Evolutionary conservation across 2,113 vertebrate species (phyloP).

Genomic region (Caranx ignobilis): DNA sequence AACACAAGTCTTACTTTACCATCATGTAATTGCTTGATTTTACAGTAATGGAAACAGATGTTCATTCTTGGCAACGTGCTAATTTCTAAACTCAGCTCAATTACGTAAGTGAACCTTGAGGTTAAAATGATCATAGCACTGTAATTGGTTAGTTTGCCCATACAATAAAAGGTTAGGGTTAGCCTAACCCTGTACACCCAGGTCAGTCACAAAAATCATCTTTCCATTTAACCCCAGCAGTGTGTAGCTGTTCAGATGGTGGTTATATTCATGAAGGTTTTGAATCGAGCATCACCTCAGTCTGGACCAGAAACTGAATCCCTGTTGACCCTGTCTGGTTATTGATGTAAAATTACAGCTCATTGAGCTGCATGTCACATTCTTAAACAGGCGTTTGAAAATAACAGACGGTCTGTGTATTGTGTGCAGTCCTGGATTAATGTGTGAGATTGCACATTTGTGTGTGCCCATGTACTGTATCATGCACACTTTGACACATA

Average conservation of each 20-base stretch:
- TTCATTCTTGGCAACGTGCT: not conserved
- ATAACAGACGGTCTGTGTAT: not conserved
- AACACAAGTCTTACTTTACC: not conserved
- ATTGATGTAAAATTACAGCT: not conserved
- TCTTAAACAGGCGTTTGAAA: not conserved
- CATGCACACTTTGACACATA: not conserved
- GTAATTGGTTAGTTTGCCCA: not conserved
- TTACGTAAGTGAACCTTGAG: not conserved
- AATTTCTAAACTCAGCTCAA: not conserved
- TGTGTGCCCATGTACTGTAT: not conserved
- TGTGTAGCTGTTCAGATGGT: not conserved
- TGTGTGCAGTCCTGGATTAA: not conserved
- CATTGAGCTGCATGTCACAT: not conserved
- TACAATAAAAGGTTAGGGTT: not conserved
- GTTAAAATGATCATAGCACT: not conserved
- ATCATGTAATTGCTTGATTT: too few species aligned
- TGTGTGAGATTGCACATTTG: not conserved
- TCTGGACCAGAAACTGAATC: not conserved
- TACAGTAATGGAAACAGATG: not conserved
- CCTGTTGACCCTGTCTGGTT: not conserved
- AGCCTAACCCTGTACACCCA: not conserved
- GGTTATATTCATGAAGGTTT: not conserved
- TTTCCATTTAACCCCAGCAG: too few species aligned
- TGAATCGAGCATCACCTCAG: not conserved
- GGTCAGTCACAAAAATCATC: not conserved